Base-by-base conservation (phyloP, 1,140 invertebrate genomes). In the Galleria mellonella region DNA sequence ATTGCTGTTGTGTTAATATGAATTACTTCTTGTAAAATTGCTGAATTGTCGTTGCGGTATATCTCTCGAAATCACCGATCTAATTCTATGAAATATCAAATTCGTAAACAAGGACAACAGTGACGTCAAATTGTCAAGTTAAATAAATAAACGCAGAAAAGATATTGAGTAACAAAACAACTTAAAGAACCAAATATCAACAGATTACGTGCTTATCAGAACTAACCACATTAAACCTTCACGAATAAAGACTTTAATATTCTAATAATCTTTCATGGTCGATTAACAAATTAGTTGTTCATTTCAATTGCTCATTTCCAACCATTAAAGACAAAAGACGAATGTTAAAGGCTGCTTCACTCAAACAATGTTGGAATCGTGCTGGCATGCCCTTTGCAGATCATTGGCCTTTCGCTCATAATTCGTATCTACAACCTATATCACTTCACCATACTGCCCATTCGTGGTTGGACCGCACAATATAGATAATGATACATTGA, bases 381-480 rank as follows among this genome's bases (percentile, higher is more conserved):
- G 63, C 54, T 29, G 46, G 39, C 47, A 40, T 59, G 53, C 50
- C 54, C 58, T 55, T 62, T 60, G 43, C 30, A 23, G 23, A 40
- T 35, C 36, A 38, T 45, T 62, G 61, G 54, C 63, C 61, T 73
- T 72, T 66, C 32, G 37, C 42, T 33, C 46, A 28, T 50, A 42
- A 49, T 39, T 32, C 36, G 42, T 67, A 64, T 60, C 50, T 57
- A 35, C 32, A 45, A 38, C 47, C 46, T 62, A 49, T 65, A 67
- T 62, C 53, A 57, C 47, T 62, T 56, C 48, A 47, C 28, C 51
- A 50, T 55, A 66, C 61, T 69, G 63, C 47, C 63, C 63, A 60
- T 58, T 64, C 54, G 49, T 54, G 47, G 45, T 61, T 47, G 33
- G 30, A 42, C 47, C 47, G 51, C 37, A 60, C 47, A 68, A 58